A percentile compares a stretch with the other conserved stretches of the same genome.
Evolutionary conservation across 2,888 invertebrate genomes (phyloP).

Genomic region (Noctua pronuba): DNA sequence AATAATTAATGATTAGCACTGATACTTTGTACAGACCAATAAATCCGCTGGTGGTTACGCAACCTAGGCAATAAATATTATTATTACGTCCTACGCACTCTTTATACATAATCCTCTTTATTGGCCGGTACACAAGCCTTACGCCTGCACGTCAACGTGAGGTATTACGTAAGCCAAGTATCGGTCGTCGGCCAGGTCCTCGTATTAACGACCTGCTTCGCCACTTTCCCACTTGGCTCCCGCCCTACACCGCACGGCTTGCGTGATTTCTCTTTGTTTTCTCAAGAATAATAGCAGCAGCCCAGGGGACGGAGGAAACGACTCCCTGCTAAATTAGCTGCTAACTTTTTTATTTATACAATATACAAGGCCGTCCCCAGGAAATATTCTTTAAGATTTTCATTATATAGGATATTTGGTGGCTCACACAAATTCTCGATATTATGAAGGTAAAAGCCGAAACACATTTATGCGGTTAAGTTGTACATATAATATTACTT

Average conservation of each 20-base stretch:
- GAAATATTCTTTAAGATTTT: conserved; percentile 67
- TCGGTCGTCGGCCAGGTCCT: conserved; percentile 68
- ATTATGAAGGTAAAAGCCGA: conserved; percentile 58
- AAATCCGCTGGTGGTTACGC: neutral
- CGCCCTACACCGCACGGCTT: conserved; percentile 63
- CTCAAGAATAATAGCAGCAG: conserved; percentile 70
- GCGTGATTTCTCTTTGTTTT: conserved; percentile 75
- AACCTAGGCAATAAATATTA: conserved; percentile 5
- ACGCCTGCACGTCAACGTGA: conserved; percentile 37
- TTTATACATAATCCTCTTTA: conserved; percentile 33
- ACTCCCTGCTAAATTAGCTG: conserved; percentile 71
- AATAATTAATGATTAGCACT: conserved; percentile 24
- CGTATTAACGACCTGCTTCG: conserved; percentile 74
- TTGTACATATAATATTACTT: conserved; percentile 46
- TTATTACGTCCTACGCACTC: conserved; percentile 4
- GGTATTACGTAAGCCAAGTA: conserved; percentile 71
- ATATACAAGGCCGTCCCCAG: conserved; percentile 61
- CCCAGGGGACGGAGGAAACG: conserved; percentile 68
- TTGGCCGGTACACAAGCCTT: conserved; percentile 48
- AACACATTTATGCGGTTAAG: conserved; percentile 54
- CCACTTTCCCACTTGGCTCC: conserved; percentile 74
- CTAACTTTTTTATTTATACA: conserved; percentile 70
- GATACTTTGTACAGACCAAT: conserved; percentile 17
- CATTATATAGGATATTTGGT: conserved; percentile 50
- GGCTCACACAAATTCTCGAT: conserved; percentile 56